Evolutionary conservation across 2,888 invertebrate genomes (phyloP).

Genomic region (Papilio protenor): DNA sequence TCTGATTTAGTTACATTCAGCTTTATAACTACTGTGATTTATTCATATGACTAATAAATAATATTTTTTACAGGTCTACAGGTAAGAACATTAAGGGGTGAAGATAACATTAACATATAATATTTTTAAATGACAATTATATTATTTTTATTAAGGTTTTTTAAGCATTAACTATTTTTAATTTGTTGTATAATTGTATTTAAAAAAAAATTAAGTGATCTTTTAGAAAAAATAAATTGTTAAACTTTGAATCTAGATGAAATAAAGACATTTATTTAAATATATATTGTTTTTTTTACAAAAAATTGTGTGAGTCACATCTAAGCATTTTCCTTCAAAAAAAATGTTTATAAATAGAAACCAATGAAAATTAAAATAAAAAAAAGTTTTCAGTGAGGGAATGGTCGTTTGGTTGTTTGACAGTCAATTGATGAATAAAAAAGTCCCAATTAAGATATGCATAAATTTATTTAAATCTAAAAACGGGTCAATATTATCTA

Average conservation of each 20-base stretch:
- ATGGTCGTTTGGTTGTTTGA: neutral
- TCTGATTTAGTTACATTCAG: conserved; percentile 59
- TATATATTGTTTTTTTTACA: too few species aligned
- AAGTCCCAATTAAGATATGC: conserved; percentile 14
- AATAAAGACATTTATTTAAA: too few species aligned
- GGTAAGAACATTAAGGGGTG: neutral
- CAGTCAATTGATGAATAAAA: neutral
- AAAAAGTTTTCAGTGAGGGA: neutral
- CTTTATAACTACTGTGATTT: neutral
- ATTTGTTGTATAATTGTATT: conserved; percentile 38
- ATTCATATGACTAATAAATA: conserved; percentile 26
- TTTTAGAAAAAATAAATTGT: too few species aligned
- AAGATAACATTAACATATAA: neutral
- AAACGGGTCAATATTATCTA: conserved; percentile 57
- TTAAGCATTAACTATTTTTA: neutral
- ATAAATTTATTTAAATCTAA: conserved; percentile 41
- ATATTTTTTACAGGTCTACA: conserved; percentile 30
- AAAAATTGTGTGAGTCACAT: too few species aligned
- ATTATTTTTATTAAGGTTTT: neutral
- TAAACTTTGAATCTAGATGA: too few species aligned
- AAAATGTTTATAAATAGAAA: too few species aligned
- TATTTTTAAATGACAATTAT: neutral
- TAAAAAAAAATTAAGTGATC: too few species aligned
- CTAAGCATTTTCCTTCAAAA: too few species aligned
- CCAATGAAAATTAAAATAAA: neutral